A percentile compares a stretch with the other conserved stretches of the same genome.
phyloP scores from a whole-genome alignment of 2,888 invertebrate genomes.

The Neoscelio sp. region DNA sequence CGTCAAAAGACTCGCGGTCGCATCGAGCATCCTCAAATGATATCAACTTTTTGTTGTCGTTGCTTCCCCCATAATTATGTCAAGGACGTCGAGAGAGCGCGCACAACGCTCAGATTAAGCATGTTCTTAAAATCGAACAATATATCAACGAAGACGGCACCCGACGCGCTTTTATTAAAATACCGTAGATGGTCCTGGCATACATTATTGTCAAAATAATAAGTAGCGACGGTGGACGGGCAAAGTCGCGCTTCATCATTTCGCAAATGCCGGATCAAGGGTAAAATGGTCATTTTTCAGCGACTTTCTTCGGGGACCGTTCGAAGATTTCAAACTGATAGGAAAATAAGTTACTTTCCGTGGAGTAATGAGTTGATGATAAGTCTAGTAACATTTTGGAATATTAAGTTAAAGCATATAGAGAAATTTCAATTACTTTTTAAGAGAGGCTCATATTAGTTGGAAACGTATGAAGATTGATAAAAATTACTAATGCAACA shows the following conservation, averaged over 20 bases:
- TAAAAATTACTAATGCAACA: no score
- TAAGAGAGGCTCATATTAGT: no score
- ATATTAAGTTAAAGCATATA: no score
- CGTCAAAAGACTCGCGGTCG: conserved; percentile 40
- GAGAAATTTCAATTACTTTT: no score
- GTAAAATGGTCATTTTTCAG: conserved; percentile 40
- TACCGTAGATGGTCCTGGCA: conserved; percentile 55
- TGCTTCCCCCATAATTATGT: conserved; percentile 56
- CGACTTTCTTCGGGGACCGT: conserved; percentile 4
- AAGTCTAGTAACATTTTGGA: no score
- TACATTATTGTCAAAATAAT: conserved; percentile 56
- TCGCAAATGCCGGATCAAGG: conserved; percentile 50
- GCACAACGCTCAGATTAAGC: conserved; percentile 54
- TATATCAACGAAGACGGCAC: conserved; percentile 66
- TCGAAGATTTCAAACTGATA: conserved; percentile 1
- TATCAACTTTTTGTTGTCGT: conserved; percentile 52
- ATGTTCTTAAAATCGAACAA: conserved; percentile 66
- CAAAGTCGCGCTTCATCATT: conserved; percentile 34
- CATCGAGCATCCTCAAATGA: conserved; percentile 55
- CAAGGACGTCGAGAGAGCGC: conserved; percentile 61
- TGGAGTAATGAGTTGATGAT: background rate
- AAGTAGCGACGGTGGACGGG: conserved; percentile 12
- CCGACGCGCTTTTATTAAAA: conserved; percentile 61
- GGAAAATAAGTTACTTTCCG: background rate
- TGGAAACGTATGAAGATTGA: no score